Evolutionary conservation across 53 echinoderm and acorn worm genomes (phyloP).

Genomic region (Echinarachnius parma): DNA sequence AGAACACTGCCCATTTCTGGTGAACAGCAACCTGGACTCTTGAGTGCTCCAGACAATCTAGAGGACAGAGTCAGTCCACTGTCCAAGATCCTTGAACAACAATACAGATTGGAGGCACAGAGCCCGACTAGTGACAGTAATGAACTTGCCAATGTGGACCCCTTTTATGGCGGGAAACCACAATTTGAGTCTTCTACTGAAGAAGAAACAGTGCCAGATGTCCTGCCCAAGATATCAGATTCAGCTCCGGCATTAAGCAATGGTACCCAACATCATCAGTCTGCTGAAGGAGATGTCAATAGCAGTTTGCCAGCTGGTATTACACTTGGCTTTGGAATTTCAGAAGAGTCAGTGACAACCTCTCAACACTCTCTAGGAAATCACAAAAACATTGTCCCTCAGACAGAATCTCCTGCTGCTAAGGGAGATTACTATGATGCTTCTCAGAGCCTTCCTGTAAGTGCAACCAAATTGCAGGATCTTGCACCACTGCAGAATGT

Average conservation of each 20-base stretch:
- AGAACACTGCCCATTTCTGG: no score
- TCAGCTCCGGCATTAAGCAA: constrained; percentile 2
- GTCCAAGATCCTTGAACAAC: constrained; percentile 68
- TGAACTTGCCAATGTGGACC: constrained; percentile 85
- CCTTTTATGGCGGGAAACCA: constrained; percentile 54
- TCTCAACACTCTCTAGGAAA: no score
- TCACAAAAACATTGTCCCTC: not conserved
- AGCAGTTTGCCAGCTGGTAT: not conserved
- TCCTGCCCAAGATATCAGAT: not conserved
- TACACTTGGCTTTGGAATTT: constrained; percentile 18
- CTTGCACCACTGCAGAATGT: constrained; percentile 24
- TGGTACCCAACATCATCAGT: not conserved
- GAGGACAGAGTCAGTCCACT: constrained; percentile 62
- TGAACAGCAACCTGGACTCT: constrained; percentile 9
- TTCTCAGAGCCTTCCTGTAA: no score
- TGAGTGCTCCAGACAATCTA: constrained; percentile 15
- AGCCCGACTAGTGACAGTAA: constrained; percentile 41
- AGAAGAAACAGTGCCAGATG: constrained; percentile 27
- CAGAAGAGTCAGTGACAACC: not conserved
- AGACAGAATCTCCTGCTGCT: not conserved
- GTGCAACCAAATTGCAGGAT: constrained; percentile 17
- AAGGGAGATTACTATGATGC: no score
- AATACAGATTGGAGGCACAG: constrained; percentile 18
- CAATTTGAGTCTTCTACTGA: constrained; percentile 24
- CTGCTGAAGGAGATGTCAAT: not conserved